Evolutionary conservation across 1,140 invertebrate species (phyloP).

Genomic region (Aphaenogaster rudis): DNA sequence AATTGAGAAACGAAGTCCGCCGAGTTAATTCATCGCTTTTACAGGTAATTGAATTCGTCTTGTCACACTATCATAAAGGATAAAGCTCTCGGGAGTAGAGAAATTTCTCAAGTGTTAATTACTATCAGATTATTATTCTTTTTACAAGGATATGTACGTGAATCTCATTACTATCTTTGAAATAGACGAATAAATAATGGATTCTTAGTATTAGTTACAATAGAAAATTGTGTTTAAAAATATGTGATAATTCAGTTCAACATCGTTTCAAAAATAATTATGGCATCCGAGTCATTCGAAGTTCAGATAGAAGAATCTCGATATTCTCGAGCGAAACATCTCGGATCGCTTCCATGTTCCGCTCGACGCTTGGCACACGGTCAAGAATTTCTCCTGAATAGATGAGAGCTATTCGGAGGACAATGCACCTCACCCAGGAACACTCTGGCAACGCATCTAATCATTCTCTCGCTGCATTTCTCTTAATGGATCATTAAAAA

Average conservation of each 20-base stretch:
- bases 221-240: background rate
- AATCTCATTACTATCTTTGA: background rate
- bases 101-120: background rate
- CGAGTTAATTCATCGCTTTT: conserved; percentile 13
- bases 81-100: background rate
- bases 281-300: conserved; percentile 12
- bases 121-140: background rate
- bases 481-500: conserved; percentile 58
- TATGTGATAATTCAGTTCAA: background rate
- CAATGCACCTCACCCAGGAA: conserved; percentile 67
- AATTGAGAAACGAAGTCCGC: conserved; percentile 27
- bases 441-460: conserved; percentile 16
- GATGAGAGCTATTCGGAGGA: conserved; percentile 65
- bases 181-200: background rate
- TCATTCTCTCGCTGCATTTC: conserved; percentile 44
- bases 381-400: conserved; percentile 68
- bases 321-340: conserved; percentile 49
- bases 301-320: conserved; percentile 24
- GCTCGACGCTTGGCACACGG: conserved; percentile 60
- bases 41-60: conserved; percentile 25
- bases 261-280: background rate
- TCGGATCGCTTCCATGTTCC: conserved; percentile 64
- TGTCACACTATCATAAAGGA: background rate
- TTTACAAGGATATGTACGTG: background rate
- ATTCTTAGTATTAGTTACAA: background rate